Percentiles rank a stretch among this genome's conserved stretches.
Evolutionary conservation across 2,888 invertebrate species (phyloP).

Genomic region (Latrodectus hesperus): DNA sequence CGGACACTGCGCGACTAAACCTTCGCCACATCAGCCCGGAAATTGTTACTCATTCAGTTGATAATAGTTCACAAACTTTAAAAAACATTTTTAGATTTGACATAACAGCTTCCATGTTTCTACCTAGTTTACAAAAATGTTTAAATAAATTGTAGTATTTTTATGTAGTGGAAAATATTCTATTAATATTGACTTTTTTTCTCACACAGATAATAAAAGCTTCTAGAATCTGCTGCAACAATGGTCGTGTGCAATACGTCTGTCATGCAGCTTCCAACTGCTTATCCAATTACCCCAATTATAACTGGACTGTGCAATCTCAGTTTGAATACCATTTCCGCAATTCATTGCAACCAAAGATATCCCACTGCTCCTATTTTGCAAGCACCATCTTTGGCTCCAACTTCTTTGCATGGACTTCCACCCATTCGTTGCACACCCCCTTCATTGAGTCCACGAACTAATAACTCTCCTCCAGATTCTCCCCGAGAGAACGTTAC

Average conservation of each 20-base stretch:
- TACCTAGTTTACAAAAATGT: too few species aligned
- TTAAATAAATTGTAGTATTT: too few species aligned
- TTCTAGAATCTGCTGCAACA: not conserved
- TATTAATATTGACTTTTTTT: too few species aligned
- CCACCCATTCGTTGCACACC: conserved; percentile 15
- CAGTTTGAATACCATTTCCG: not conserved
- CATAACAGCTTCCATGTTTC: too few species aligned
- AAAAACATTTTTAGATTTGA: too few species aligned
- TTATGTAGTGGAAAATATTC: too few species aligned
- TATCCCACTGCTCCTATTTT: conserved; percentile 17
- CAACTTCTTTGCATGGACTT: conserved; percentile 15
- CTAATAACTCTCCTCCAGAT: not conserved
- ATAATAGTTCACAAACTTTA: too few species aligned
- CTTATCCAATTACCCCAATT: conserved; percentile 19
- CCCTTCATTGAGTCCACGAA: conserved; percentile 1
- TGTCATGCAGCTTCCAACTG: conserved; percentile 22
- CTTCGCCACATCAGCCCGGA: too few species aligned
- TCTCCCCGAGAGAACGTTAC: not conserved
- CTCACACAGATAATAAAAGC: not conserved
- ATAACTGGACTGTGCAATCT: not conserved
- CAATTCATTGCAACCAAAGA: conserved; percentile 22
- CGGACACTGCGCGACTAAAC: too few species aligned
- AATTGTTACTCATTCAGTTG: too few species aligned
- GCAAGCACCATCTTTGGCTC: not conserved
- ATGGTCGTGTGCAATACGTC: conserved; percentile 53